Evolutionary conservation across 2,797 vertebrate species (phyloP), one percentile per base, ranked within the genome.

Genomic region (Ambastaia sidthimunki): DNA sequence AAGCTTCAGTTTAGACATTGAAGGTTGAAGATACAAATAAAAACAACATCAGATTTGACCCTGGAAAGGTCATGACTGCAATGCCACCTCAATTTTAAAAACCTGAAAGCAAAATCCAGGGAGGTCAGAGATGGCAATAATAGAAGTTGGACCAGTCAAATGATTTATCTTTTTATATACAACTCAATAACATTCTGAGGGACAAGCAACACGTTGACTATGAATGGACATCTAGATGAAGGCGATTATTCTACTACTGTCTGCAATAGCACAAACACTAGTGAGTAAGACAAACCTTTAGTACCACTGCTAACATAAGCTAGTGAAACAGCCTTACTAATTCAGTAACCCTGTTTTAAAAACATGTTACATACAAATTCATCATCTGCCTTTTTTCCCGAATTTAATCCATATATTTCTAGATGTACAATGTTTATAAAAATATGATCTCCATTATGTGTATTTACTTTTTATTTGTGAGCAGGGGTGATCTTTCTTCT

Each of bases 71-170:
- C 78, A 73, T 25, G 31, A 11, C 57, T 71, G 16, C 1, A 5
- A 55, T 66, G 28, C 6, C 69, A 44, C 48, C 34, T n/a, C 62
- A 44, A 48, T 66, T 73, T 72, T 25, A 71, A 63, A 72, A 59
- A 25, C 10, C 9, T 47, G 2, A 70, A 70, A 70, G 18, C 55
- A 28, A 55, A 71, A 63, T 65, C 7, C 19, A 54, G 52, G 7
- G 16, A 71, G 76, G 59, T 78, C 76, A 71, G 37, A 71, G 54
- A 63, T 54, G 16, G 76, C 57, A 71, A 59, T 68, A 76, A 76
- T 50, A 25, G 10, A 71, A 52, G 67, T 54, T 54, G 7, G 57
- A 65, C 67, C 10, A 10, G 15, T 63, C 11, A 5, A 48, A 44
- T 10, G 16, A 71, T 41, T 25, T 54, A 54, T 78, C 16, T 0